Base-by-base conservation (phyloP, 1,140 invertebrate genomes). In the Drosophila erecta region DNA sequence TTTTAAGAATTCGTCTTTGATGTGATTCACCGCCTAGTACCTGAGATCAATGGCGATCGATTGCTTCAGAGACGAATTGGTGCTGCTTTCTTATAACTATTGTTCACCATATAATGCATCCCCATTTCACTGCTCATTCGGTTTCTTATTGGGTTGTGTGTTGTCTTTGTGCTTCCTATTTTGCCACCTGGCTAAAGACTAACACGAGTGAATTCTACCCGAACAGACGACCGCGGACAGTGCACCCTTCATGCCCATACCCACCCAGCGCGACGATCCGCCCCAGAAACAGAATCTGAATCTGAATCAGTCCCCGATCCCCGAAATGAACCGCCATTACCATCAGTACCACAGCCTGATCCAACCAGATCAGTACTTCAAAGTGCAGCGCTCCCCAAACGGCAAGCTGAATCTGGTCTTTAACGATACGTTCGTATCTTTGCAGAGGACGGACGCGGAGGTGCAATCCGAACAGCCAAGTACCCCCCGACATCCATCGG, bases 321-420 rank as follows among this genome's bases (percentile, higher is more conserved):
- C 55, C 41, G 58, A 54, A 58, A 47, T 59, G 58, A 49, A 81
- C 51, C 75, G 69, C 59, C 76, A 78, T 56, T 90, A 80, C 50
- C 79, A 81, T 78, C 90, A 84, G 70, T 83, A 87, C 79, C 85
- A 90, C 49, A 77, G 86, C 62, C 72, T 86, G 58, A 90, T 51
- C 56, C 77, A 90, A 61, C 69, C 78, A 44, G 77, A 81, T 41
- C 87, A 90, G 58, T 72, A 72, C 61, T 92, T 92, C 59, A 92
- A 92, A 92, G 90, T 92, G 72, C 90, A 92, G 74, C 75, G 90
- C 58, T 84, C 90, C 55, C 90, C 90, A 64, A 85, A 92, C 65
- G 90, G 90, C 65, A 92, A 92, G 89, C 83, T 92, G 76, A 92
- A 81, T 80, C 64, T 92, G 35, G 84, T 92, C 75, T 91, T 90